A percentile compares a stretch with the other conserved stretches of the same genome.
phyloP scores from a whole-genome alignment of 2,797 vertebrate species.

The Steatocranus sp. region DNA sequence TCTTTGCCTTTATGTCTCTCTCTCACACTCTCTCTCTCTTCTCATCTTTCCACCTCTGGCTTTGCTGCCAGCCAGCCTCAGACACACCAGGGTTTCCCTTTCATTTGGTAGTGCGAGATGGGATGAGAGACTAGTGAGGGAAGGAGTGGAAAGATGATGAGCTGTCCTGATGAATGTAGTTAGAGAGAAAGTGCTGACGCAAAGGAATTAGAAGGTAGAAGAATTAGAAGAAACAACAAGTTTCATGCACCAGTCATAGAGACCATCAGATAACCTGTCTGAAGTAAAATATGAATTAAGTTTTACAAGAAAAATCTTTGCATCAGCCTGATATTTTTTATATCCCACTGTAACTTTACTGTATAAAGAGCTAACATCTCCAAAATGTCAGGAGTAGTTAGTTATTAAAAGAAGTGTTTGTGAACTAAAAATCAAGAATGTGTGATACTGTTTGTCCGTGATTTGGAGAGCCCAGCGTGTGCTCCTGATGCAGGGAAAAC shows the following conservation, averaged over 20 bases:
- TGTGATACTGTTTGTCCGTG: too few relatives aligned
- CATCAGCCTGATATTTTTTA: too few relatives aligned
- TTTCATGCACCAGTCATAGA: slow-evolving; percentile 49
- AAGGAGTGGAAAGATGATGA: slow-evolving; percentile 65
- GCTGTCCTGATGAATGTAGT: slow-evolving; percentile 74
- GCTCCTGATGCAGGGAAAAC: too few relatives aligned
- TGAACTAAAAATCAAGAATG: too few relatives aligned
- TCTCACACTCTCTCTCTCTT: slow-evolving; percentile 18
- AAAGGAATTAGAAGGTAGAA: slow-evolving; percentile 22
- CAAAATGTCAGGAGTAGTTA: too few relatives aligned
- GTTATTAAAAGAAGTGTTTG: too few relatives aligned
- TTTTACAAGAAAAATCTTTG: too few relatives aligned
- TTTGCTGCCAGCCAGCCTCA: slow-evolving; percentile 55
- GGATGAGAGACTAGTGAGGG: slow-evolving; percentile 51
- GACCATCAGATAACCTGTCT: slow-evolving; percentile 28
- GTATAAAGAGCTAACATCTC: too few relatives aligned
- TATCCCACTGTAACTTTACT: too few relatives aligned
- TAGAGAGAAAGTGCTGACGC: slow-evolving; percentile 69
- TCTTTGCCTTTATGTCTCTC: slow-evolving; percentile 32
- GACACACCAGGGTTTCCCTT: slow-evolving; percentile 68
- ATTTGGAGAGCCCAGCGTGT: too few relatives aligned
- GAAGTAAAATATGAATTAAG: background rate
- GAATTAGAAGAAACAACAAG: slow-evolving; percentile 14
- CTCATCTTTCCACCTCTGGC: slow-evolving; percentile 68
- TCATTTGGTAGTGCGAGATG: slow-evolving; percentile 62